These are phyloP conservation scores for Sebastes elongatus DNA, from an alignment of 2,797 vertebrate species.

Conservation along the genomic window DNA sequence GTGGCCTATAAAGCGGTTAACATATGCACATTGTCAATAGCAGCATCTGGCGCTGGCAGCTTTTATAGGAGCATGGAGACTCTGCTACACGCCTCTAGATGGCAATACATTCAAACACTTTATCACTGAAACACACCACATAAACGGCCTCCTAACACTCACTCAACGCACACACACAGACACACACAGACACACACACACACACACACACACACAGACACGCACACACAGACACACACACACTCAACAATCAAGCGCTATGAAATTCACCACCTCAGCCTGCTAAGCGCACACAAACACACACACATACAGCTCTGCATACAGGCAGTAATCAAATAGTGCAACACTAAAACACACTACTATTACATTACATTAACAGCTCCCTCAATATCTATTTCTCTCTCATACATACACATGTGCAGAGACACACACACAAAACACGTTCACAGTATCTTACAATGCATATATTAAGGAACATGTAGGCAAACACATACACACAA, in stretches of 20 bases:
- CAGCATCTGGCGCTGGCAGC: conserved; percentile 90
- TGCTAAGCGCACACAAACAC: conserved; percentile 22
- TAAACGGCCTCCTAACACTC: conserved; percentile 84
- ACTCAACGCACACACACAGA: conserved; percentile 10
- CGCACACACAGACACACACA: conserved; percentile 12
- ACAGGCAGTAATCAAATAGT: conserved; percentile 64
- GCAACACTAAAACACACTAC: conserved; percentile 66
- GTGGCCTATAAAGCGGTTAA: conserved; percentile 96
- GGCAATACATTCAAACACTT: conserved; percentile 99
- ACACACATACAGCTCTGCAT: conserved; percentile 25
- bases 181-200: conserved; percentile 16
- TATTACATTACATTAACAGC: conserved; percentile 73
- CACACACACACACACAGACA: conserved; percentile 6
- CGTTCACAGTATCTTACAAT: background rate
- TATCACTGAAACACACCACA: conserved; percentile 88
- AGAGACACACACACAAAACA: conserved; percentile 1
- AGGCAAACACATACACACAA: background rate
- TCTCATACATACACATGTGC: conserved; percentile 41
- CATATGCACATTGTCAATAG: conserved; percentile 99
- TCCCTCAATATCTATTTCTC: conserved; percentile 63
- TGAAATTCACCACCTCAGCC: conserved; percentile 49
- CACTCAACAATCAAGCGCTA: conserved; percentile 46
- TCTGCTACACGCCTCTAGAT: conserved; percentile 95
- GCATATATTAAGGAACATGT: background rate
- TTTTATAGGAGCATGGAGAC: conserved; percentile 87